Percentiles rank a stretch among this genome's conserved stretches.
Conservation (phyloP, 2,113 vertebrate genomes). For the Gnathonemus longibarbis region DNA sequence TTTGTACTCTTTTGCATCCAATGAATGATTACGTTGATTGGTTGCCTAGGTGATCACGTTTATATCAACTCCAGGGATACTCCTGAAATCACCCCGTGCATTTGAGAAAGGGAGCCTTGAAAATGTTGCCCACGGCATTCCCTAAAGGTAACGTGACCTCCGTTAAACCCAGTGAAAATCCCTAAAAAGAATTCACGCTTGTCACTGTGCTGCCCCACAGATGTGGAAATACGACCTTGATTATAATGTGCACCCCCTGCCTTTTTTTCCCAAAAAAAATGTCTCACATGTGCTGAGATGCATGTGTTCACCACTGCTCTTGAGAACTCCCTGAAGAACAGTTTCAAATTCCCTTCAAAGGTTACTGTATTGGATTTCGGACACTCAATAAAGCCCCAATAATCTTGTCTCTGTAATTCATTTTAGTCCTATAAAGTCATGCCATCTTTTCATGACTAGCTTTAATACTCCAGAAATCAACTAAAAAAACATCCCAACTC, state of each 20-base stretch:
- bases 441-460: not conserved
- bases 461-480: slow-evolving; percentile 3
- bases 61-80: slow-evolving; percentile 1
- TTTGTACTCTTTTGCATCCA: slow-evolving; percentile 4
- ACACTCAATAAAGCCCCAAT: slow-evolving; percentile 25
- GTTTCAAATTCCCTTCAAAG: slow-evolving; percentile 28
- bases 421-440: slow-evolving; percentile 17
- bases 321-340: slow-evolving; percentile 9
- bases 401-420: slow-evolving; percentile 24
- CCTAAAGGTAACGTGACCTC: slow-evolving; percentile 1
- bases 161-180: not conserved
- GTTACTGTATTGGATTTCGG: slow-evolving; percentile 30
- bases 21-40: slow-evolving; percentile 8
- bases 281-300: not conserved
- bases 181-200: not conserved
- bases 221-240: slow-evolving; percentile 11
- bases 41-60: not conserved
- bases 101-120: not conserved
- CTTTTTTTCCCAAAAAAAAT: not conserved
- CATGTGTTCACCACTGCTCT: slow-evolving; percentile 6
- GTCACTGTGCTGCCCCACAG: slow-evolving; percentile 1
- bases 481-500: not conserved
- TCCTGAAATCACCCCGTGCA: not conserved
- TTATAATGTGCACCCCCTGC: slow-evolving; percentile 7
- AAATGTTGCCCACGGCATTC: not conserved